Percentiles rank a stretch among this genome's conserved stretches.
Conservation (phyloP, 2,888 invertebrate genomes). For the Dryococelus australis region DNA sequence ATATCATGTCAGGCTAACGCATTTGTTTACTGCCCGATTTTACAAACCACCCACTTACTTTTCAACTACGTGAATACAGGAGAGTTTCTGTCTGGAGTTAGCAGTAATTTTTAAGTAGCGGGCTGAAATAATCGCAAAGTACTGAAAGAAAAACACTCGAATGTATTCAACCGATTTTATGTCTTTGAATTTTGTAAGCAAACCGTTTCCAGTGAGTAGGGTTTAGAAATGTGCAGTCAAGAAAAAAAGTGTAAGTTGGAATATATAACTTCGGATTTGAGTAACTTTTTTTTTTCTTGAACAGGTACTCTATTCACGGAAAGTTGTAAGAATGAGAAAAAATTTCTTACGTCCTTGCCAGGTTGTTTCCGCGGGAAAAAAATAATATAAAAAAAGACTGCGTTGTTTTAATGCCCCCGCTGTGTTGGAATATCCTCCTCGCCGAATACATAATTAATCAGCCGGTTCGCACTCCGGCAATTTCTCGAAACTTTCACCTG, state of each 20-base stretch:
- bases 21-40: too few species aligned
- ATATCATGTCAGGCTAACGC: too few species aligned
- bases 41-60: too few species aligned
- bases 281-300: background rate
- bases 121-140: background rate
- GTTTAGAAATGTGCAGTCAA: background rate
- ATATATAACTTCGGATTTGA: background rate
- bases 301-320: background rate
- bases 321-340: background rate
- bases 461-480: background rate
- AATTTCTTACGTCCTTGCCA: background rate
- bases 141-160: background rate
- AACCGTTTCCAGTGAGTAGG: background rate
- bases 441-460: background rate
- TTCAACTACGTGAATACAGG: too few species aligned
- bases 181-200: background rate
- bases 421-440: background rate
- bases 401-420: background rate
- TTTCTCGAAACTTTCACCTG: constrained; percentile 5
- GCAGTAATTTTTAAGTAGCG: too few species aligned
- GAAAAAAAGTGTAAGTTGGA: background rate
- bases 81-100: too few species aligned
- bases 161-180: background rate
- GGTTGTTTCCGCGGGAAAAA: background rate
- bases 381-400: background rate